A percentile compares a stretch with the other conserved stretches of the same genome.
Conservation (phyloP, 1,140 invertebrate species). For the Micrasema minimum region DNA sequence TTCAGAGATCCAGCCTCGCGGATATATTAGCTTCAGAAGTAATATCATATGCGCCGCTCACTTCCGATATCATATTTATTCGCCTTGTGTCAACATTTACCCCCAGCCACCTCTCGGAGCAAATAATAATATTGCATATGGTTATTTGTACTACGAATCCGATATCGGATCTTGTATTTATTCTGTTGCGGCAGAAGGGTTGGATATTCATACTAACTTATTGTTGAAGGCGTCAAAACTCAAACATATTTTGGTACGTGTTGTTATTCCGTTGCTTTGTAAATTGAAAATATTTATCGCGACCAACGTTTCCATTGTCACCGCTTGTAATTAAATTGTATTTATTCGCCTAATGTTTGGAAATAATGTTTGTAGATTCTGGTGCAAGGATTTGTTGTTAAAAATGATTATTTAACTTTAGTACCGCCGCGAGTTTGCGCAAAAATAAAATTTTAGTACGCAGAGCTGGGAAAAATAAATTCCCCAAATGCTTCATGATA, state of each 20-base stretch:
- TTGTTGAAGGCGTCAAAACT: constrained; percentile 34
- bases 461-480: constrained; percentile 36
- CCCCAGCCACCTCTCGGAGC: constrained; percentile 30
- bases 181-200: constrained; percentile 18
- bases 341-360: too few relatives aligned
- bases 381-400: neutral
- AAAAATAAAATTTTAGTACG: constrained; percentile 32
- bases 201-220: constrained; percentile 2
- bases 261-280: too few relatives aligned
- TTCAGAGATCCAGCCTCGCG: constrained; percentile 5
- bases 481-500: constrained; percentile 40
- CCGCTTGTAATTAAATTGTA: too few relatives aligned
- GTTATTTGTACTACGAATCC: constrained; percentile 44
- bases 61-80: constrained; percentile 48
- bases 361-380: too few relatives aligned
- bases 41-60: constrained; percentile 39
- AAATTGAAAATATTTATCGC: too few relatives aligned
- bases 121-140: constrained; percentile 52
- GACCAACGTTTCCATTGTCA: too few relatives aligned
- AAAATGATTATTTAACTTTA: constrained; percentile 17
- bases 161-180: constrained; percentile 46
- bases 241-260: neutral
- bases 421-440: constrained; percentile 19
- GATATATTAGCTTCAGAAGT: constrained; percentile 41
- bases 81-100: constrained; percentile 41